Percentiles rank a stretch among this genome's conserved stretches.
phyloP scores from a whole-genome alignment of 2,797 vertebrate genomes.

The Malurus leucopterus region DNA sequence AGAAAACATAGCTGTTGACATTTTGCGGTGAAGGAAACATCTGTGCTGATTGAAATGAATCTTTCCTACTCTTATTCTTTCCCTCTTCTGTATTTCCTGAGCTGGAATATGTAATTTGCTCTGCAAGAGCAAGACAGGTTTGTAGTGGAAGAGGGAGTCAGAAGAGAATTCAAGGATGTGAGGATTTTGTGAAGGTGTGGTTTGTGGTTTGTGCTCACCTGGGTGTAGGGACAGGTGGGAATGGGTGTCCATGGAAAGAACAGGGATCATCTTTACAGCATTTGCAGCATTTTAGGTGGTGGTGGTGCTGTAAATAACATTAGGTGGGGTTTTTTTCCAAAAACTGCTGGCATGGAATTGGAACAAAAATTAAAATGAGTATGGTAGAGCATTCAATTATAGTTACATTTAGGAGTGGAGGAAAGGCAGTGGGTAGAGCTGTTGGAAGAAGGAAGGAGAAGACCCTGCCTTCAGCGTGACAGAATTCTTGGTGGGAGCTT shows the following conservation, averaged over 20 bases:
- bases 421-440: not conserved
- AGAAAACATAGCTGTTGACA: not conserved
- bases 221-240: not conserved
- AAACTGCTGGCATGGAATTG: not conserved
- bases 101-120: not conserved
- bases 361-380: fast-evolving
- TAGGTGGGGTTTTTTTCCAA: not conserved
- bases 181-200: not conserved
- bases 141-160: not conserved
- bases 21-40: not conserved
- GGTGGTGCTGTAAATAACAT: not conserved
- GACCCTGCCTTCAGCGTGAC: not conserved
- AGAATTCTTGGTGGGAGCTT: not conserved
- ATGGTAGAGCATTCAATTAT: fast-evolving
- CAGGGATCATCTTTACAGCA: not conserved
- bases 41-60: not conserved
- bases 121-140: not conserved
- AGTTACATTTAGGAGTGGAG: fast-evolving
- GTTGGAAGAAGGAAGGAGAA: not conserved
- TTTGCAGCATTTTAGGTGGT: not conserved
- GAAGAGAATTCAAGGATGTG: not conserved
- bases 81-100: not conserved
- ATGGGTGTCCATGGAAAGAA: not conserved
- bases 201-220: fast-evolving
- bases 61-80: not conserved